Evolutionary conservation across 2,888 invertebrate species (phyloP).

Genomic region (Brenthis ino): DNA sequence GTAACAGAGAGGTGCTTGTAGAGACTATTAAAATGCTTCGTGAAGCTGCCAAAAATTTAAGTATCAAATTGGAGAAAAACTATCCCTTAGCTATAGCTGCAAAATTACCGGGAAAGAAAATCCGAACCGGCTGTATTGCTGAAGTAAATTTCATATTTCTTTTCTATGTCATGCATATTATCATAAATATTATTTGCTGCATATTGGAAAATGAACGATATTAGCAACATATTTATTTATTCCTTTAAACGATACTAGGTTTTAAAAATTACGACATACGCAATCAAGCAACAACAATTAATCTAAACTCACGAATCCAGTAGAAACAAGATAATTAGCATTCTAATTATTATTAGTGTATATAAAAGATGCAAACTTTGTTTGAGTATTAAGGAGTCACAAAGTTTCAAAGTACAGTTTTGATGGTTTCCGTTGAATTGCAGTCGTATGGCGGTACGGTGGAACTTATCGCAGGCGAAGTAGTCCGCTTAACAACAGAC

Average conservation of each 20-base stretch:
- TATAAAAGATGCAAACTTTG: too few species aligned
- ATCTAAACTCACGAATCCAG: background rate
- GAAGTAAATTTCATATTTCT: constrained; percentile 82
- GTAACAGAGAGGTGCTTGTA: constrained; percentile 64
- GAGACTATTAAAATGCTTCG: constrained; percentile 70
- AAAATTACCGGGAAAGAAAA: constrained; percentile 93
- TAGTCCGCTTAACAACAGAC: constrained; percentile 78
- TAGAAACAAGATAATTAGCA: background rate
- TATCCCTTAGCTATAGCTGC: constrained; percentile 92
- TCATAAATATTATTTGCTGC: too few species aligned
- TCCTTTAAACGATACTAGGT: too few species aligned
- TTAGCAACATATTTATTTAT: background rate
- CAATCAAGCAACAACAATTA: too few species aligned
- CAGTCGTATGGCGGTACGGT: constrained; percentile 64
- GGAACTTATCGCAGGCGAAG: constrained; percentile 69
- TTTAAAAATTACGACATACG: too few species aligned
- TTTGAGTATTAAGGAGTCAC: background rate
- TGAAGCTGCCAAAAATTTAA: constrained; percentile 79
- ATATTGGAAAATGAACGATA: background rate
- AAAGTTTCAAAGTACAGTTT: constrained; percentile 1
- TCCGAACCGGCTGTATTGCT: constrained; percentile 91
- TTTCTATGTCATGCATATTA: background rate
- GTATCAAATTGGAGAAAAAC: constrained; percentile 81
- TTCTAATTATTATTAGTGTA: background rate
- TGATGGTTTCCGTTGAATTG: constrained; percentile 37